phyloP scores from a whole-genome alignment of 2,113 vertebrate genomes.

The Xerus inauris region DNA sequence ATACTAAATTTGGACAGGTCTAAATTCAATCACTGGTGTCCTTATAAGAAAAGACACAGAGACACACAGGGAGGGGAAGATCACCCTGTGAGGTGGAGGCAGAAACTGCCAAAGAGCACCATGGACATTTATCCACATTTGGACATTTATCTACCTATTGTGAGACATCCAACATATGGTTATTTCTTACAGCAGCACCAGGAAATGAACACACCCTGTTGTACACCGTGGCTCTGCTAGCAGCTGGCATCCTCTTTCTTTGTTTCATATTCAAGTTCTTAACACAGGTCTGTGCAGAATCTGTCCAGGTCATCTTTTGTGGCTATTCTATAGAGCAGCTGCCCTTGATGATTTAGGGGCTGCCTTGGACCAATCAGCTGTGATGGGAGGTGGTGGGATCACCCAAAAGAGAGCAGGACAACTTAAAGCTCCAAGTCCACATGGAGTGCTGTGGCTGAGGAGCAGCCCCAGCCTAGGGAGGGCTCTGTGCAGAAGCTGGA shows the following conservation, averaged over 20 bases:
- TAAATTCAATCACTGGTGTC: neutral
- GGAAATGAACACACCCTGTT: neutral
- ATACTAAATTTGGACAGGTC: neutral
- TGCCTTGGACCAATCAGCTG: neutral
- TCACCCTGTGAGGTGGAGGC: neutral
- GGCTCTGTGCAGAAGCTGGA: neutral
- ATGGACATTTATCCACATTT: too few relatives aligned
- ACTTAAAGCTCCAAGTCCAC: neutral
- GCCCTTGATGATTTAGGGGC: neutral
- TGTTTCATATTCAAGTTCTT: neutral
- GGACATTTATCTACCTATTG: too few relatives aligned
- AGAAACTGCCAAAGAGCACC: neutral
- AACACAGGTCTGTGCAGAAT: neutral
- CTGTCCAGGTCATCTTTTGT: neutral
- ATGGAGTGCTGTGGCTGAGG: neutral
- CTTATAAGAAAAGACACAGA: neutral
- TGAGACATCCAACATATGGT: neutral
- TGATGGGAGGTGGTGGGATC: neutral
- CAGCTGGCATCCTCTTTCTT: neutral
- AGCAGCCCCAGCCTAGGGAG: neutral
- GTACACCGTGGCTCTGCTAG: accelerated
- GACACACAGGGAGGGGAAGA: neutral
- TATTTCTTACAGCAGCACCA: neutral
- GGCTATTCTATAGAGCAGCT: neutral
- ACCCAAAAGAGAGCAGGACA: neutral